Percentiles rank a stretch among this genome's conserved stretches.
Evolutionary conservation across 2,888 invertebrate species (phyloP).

Genomic region (Xiphydria camelus): DNA sequence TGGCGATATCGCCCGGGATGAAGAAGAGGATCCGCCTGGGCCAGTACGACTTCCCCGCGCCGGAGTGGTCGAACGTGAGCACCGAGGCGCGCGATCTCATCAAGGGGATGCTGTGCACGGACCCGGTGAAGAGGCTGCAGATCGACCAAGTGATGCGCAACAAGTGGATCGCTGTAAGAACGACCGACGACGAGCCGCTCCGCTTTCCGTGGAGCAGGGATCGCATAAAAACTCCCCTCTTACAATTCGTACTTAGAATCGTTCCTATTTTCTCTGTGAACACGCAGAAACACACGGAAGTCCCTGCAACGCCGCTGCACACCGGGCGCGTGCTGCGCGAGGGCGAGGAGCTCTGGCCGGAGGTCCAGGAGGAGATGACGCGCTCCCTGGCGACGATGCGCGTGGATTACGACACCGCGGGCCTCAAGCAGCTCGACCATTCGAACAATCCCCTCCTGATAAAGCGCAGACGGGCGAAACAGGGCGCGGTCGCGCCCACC

Average conservation of each 20-base stretch:
- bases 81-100: conserved; percentile 95
- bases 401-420: conserved; percentile 91
- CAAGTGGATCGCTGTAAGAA: conserved; percentile 83
- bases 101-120: conserved; percentile 90
- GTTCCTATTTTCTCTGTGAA: conserved; percentile 11
- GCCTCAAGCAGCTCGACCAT: conserved; percentile 87
- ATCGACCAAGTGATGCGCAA: conserved; percentile 90
- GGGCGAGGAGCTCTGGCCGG: conserved; percentile 92
- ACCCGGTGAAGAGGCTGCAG: conserved; percentile 84
- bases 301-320: conserved; percentile 93
- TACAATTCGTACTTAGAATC: no score
- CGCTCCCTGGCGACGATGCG: conserved; percentile 97
- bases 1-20: conserved; percentile 99
- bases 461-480: conserved; percentile 65
- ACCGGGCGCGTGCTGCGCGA: conserved; percentile 88
- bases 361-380: conserved; percentile 99
- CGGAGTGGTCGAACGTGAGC: conserved; percentile 95
- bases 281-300: conserved; percentile 73
- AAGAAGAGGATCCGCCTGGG: conserved; percentile 94
- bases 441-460: conserved; percentile 91
- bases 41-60: conserved; percentile 95
- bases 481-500: conserved; percentile 32
- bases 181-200: conserved; percentile 3
- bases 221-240: no score
- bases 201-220: no score